phyloP scores from a whole-genome alignment of 2,888 invertebrate genomes.

The Ctena decussata region DNA sequence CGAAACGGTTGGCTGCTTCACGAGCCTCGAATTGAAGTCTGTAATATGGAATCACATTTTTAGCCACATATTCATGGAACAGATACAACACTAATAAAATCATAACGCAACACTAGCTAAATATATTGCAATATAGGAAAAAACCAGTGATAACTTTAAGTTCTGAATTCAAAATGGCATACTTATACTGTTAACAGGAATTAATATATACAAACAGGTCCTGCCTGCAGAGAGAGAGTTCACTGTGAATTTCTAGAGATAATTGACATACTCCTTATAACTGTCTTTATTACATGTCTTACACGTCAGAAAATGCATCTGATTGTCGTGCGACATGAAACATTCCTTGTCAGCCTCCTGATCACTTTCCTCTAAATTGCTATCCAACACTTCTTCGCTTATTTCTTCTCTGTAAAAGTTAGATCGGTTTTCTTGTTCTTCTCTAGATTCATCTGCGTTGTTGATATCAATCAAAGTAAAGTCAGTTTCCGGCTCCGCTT shows the following conservation, averaged over 20 bases:
- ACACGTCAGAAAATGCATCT: no score
- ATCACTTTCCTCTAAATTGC: no score
- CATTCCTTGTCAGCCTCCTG: no score
- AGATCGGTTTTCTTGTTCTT: no score
- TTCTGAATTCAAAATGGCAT: neutral
- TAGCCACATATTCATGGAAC: constrained; percentile 8
- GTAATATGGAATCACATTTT: neutral
- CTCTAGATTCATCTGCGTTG: no score
- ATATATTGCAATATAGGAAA: neutral
- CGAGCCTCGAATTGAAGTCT: neutral
- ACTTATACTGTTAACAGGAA: neutral
- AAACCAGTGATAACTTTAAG: no score
- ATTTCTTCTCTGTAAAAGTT: no score
- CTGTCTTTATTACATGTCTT: no score
- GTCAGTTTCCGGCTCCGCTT: no score
- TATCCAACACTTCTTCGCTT: no score
- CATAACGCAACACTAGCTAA: neutral
- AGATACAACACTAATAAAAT: neutral
- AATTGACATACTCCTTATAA: neutral
- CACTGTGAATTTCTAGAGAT: neutral
- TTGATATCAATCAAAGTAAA: no score
- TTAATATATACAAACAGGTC: neutral
- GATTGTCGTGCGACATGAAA: no score
- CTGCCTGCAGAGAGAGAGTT: neutral
- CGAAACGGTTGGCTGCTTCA: neutral